Evolutionary conservation across 2,113 vertebrate genomes (phyloP).

Genomic region (Peromyscus leucopus): DNA sequence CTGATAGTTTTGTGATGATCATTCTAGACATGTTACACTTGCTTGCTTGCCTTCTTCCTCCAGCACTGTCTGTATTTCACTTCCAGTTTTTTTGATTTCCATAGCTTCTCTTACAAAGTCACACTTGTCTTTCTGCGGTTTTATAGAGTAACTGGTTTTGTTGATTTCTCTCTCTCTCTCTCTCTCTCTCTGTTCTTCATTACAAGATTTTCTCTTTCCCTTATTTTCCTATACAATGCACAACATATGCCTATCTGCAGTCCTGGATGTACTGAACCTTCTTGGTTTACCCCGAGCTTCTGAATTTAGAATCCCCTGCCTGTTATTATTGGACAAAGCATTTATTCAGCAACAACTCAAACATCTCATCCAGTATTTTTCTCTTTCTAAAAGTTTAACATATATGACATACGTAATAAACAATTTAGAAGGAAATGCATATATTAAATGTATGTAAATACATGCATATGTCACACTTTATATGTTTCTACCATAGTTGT

Average conservation of each 20-base stretch:
- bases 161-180: not conserved
- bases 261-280: not conserved
- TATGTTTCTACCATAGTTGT: not conserved
- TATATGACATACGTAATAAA: too few species aligned
- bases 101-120: not conserved
- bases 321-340: not conserved
- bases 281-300: not conserved
- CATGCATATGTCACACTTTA: too few species aligned
- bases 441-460: not conserved
- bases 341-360: not conserved
- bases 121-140: not conserved
- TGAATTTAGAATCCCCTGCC: not conserved
- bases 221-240: not conserved
- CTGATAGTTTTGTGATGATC: not conserved
- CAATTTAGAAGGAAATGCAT: not conserved
- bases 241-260: rapidly evolving
- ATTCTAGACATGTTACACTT: not conserved
- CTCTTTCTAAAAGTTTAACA: not conserved
- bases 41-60: not conserved
- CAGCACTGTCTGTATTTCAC: not conserved
- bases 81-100: not conserved
- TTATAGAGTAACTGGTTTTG: not conserved
- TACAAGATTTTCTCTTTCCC: not conserved
- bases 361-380: not conserved
- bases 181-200: not conserved